Evolutionary conservation across 2,888 invertebrate genomes (phyloP).

Genomic region (Xanthia togata): DNA sequence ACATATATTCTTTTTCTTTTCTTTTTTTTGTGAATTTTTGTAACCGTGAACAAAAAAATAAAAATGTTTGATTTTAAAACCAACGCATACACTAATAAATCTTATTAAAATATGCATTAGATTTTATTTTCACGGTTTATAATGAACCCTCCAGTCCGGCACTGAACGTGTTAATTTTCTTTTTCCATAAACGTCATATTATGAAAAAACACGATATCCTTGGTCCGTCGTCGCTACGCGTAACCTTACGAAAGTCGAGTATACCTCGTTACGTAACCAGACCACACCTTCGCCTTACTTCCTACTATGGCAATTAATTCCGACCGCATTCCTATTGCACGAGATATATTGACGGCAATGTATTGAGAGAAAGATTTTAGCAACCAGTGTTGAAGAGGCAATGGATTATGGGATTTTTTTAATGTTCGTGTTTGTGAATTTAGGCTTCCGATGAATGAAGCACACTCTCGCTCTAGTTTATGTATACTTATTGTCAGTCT

Average conservation of each 20-base stretch:
- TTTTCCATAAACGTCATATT: constrained; percentile 1
- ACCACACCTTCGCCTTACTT: constrained; percentile 64
- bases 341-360: constrained; percentile 20
- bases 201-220: constrained; percentile 25
- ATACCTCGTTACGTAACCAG: constrained; percentile 54
- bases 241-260: constrained; percentile 52
- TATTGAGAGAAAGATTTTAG: not conserved
- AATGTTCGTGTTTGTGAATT: constrained; percentile 3
- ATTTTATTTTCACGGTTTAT: too few species aligned
- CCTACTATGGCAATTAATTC: constrained; percentile 62
- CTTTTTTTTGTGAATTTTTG: too few species aligned
- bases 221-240: constrained; percentile 12
- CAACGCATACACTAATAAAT: too few species aligned
- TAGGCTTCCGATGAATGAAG: constrained; percentile 28
- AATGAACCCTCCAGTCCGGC: too few species aligned
- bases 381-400: not conserved
- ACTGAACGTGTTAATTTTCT: not conserved
- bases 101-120: too few species aligned
- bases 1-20: too few species aligned
- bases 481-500: constrained; percentile 8
- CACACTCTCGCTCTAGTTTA: constrained; percentile 16
- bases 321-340: constrained; percentile 48
- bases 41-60: too few species aligned
- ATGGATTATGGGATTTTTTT: constrained; percentile 16
- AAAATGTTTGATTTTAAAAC: too few species aligned